Base-by-base conservation (phyloP, 2,113 vertebrate genomes). In the Hiodon tergisus region DNA sequence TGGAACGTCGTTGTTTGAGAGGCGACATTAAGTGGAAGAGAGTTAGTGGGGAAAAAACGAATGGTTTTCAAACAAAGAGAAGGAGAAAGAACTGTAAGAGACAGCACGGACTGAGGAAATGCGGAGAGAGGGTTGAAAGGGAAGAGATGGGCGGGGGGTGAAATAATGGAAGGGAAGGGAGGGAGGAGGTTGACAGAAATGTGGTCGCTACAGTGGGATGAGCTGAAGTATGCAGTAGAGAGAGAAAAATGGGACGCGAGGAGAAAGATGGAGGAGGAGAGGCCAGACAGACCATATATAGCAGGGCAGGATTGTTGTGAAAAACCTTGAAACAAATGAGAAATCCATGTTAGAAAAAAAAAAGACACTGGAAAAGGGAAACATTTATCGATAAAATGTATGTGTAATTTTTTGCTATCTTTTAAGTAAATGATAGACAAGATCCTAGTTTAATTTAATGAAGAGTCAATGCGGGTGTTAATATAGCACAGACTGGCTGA, bases 281-380 rank as follows among this genome's bases (percentile, higher is more conserved):
- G 65, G 55, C 48, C 72, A 67, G 69, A 16, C 6, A 53, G 6
- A 76, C 59, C 17, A 6, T 14, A 50, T 46, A 71, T 47, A 71
- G 17, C 7, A 53, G 9, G 57, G 7, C 17, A 58, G 17, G 14
- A n/a, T 62, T 71, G 54, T 72, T 71, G 63, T 65, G 71, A n/a
- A 69, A 48, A 55, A 74, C 46, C 67, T 79, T 81, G 69, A 47
- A 79, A 52, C 4, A 65, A 70, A 75, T 31, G 50, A 75, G 62
- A 63, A 31, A 31, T 31, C 31, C 31, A 31, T 31, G 31, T 31
- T 31, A 31, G 5, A 57, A 59, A n/a, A 11, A 11, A 5, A 65
- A 65, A 48, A 67, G 46, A 58, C 3, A 31, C 31, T 31, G 31
- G 31, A 31, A 31, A 31, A 31, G 31, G 31, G 31, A 31, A 31